phyloP scores from a whole-genome alignment of 2,113 vertebrate genomes.

The Cinclus mexicanus region DNA sequence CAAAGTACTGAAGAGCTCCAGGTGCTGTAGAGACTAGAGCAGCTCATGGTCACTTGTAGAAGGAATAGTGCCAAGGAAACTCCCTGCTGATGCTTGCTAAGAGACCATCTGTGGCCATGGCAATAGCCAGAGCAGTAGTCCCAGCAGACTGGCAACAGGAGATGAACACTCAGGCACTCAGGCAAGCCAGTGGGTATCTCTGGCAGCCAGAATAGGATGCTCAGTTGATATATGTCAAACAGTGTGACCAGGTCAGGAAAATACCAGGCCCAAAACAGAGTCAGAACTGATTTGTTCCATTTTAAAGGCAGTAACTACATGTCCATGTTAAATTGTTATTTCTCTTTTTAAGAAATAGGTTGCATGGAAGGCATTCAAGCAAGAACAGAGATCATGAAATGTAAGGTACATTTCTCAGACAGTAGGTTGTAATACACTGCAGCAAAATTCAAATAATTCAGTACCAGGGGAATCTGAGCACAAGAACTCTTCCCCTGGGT shows the following conservation, averaged over 20 bases:
- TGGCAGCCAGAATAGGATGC: not conserved
- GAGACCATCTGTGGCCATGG: not conserved
- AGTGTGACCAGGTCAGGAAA: not conserved
- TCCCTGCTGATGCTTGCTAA: not conserved
- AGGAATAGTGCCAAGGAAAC: not conserved
- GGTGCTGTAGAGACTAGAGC: not conserved
- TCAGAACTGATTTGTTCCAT: not conserved
- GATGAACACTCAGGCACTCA: not conserved
- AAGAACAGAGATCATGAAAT: not conserved
- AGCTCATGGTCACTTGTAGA: not conserved
- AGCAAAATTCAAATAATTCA: constrained; percentile 35
- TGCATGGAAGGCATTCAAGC: not conserved
- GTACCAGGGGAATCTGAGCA: not conserved
- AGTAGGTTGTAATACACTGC: not conserved
- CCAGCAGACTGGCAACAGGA: not conserved
- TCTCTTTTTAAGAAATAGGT: not conserved
- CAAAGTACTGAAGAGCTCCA: not conserved
- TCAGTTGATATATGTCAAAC: not conserved
- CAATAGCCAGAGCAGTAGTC: not conserved
- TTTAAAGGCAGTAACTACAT: not conserved
- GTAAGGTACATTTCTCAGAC: not conserved
- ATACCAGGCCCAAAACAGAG: not conserved
- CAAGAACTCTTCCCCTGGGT: constrained; percentile 27
- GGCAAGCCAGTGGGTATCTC: not conserved
- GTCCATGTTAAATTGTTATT: not conserved